Base-by-base conservation (phyloP, 2,888 invertebrate species). In the Parnassius orleans region DNA sequence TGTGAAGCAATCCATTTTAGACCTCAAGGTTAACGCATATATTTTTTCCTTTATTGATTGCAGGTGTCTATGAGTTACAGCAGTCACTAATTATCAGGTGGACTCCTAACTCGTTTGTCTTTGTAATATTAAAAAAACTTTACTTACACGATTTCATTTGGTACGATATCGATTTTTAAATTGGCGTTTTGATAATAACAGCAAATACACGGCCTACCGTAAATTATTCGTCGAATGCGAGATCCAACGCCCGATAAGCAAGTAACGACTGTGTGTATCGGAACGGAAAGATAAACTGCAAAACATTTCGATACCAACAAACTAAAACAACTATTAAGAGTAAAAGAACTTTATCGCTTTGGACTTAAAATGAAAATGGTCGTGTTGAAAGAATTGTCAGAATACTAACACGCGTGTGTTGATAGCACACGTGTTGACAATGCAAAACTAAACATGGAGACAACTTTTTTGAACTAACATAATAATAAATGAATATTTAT, bases 211-310 rank as follows among this genome's bases (percentile, higher is more conserved):
- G 24, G 19, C 53, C n/a, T 53, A 48, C 10, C 42, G 48, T 60
- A 54, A 60, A 48, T 54, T 24, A 54, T 19, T 59, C 42, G 12
- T 47, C 12, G 19, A 41, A 48, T 48, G 15, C 10, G 48, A 57
- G 48, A 57, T 50, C 42, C 51, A 51, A 52, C 24, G 52, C n/a
- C 48, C 56, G 47, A 73, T 66, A 72, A 66, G 68, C 69, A 68
- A 72, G 72, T 63, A 72, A 68, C 68, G 66, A 66, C 69, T 57
- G 66, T 72, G 67, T 73, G 71, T 72, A 72, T 72, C 67, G 69
- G 70, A 72, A 68, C 68, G 64, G 66, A 74, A 74, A 68, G 57
- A 72, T 72, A 75, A 71, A 75, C 69, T 70, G 72, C 70, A 73
- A 72, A 69, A 71, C 61, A 68, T 63, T 61, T 48, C 61, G 57